Evolutionary conservation across 2,113 vertebrate species (phyloP).

Genomic region (Argyrosomus japonicus): DNA sequence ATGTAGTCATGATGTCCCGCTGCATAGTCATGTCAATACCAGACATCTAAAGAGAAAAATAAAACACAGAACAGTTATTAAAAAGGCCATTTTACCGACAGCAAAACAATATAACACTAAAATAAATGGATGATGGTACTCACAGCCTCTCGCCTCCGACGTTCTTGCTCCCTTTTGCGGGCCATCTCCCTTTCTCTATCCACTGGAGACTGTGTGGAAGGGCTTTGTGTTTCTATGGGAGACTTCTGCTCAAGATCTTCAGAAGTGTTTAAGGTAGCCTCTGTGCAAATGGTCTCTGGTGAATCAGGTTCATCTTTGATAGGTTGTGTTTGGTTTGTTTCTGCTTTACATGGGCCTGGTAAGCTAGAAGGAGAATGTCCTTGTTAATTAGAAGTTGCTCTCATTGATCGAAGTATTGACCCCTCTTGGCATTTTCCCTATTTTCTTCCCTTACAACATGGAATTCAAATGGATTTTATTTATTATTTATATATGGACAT

Average conservation of each 20-base stretch:
- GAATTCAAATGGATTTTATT: too few relatives aligned
- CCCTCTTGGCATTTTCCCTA: too few relatives aligned
- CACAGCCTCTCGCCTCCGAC: conserved; percentile 90
- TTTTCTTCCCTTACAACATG: too few relatives aligned
- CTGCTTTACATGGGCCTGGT: conserved; percentile 24
- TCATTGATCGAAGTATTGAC: too few relatives aligned
- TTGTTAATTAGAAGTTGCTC: neutral
- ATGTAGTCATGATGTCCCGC: conserved; percentile 91
- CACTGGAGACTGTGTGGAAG: conserved; percentile 42
- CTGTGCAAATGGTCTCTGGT: conserved; percentile 49
- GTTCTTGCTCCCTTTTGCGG: conserved; percentile 91
- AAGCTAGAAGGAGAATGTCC: conserved; percentile 42
- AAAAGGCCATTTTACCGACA: neutral
- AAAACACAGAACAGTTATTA: neutral
- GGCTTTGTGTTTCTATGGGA: conserved; percentile 55
- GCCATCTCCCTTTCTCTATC: conserved; percentile 86
- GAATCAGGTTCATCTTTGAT: conserved; percentile 41
- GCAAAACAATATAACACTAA: neutral
- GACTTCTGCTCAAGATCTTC: conserved; percentile 43
- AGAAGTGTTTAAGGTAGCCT: conserved; percentile 46
- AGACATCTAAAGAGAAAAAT: conserved; percentile 84
- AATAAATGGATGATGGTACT: conserved; percentile 70
- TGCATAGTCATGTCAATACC: conserved; percentile 91
- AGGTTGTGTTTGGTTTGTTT: conserved; percentile 24
- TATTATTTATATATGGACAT: too few relatives aligned